Percentiles rank a stretch among this genome's conserved stretches.
These are phyloP conservation scores for Agonopterix arenella DNA, from an alignment of 2,888 invertebrate genomes.

Conservation along the genomic window DNA sequence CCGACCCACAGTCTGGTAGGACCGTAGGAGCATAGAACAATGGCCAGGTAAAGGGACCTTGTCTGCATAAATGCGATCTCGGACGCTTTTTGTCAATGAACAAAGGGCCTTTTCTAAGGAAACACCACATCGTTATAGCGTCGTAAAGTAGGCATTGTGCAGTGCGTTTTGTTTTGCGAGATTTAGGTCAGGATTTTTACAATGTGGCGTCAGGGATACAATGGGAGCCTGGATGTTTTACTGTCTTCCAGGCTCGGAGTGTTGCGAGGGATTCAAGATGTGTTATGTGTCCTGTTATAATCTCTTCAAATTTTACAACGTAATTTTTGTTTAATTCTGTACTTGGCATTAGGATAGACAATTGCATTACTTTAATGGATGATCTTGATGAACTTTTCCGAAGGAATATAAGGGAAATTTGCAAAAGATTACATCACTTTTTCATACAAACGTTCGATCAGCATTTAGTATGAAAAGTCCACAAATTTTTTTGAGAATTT, in stretches of 20 bases:
- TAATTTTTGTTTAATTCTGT: too few relatives aligned
- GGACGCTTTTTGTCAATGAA: constrained; percentile 71
- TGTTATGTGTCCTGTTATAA: neutral
- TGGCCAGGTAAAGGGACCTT: constrained; percentile 65
- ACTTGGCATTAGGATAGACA: too few relatives aligned
- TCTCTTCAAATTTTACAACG: too few relatives aligned
- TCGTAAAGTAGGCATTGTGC: constrained; percentile 72
- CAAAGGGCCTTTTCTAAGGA: constrained; percentile 72
- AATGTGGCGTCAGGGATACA: constrained; percentile 65
- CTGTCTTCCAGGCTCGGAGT: constrained; percentile 30
- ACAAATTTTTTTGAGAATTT: too few relatives aligned
- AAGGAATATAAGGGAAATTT: too few relatives aligned
- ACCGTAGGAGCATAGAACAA: constrained; percentile 63
- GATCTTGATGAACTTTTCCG: too few relatives aligned
- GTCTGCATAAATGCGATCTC: constrained; percentile 69
- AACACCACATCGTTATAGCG: constrained; percentile 74
- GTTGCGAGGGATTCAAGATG: constrained; percentile 16
- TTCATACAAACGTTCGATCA: too few relatives aligned
- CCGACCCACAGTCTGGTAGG: constrained; percentile 64
- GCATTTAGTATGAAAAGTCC: too few relatives aligned
- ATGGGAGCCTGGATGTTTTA: constrained; percentile 49
- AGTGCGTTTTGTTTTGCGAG: constrained; percentile 68
- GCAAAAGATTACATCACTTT: too few relatives aligned
- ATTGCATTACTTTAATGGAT: too few relatives aligned
- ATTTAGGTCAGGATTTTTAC: constrained; percentile 73